Evolutionary conservation across 2,113 vertebrate species (phyloP).

Genomic region (Cololabis saira): DNA sequence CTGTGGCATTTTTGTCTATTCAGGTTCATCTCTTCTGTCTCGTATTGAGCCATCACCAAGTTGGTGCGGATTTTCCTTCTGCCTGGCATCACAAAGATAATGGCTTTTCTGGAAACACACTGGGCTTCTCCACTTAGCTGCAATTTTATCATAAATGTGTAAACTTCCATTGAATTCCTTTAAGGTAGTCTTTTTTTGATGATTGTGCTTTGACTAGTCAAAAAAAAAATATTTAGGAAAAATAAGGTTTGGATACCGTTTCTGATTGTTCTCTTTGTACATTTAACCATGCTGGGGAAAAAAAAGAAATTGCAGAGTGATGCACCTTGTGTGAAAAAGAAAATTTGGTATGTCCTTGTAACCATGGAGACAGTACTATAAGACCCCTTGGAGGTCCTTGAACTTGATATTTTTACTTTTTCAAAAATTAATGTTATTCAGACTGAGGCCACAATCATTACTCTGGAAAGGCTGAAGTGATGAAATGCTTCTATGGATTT

Average conservation of each 20-base stretch:
- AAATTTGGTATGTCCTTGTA: conserved; percentile 22
- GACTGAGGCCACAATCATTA: conserved; percentile 25
- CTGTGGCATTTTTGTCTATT: conserved; percentile 50
- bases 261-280: conserved; percentile 9
- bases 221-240: neutral
- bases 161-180: conserved; percentile 41
- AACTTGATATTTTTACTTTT: conserved; percentile 9
- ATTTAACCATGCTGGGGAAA: conserved; percentile 19
- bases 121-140: conserved; percentile 43
- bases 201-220: conserved; percentile 4
- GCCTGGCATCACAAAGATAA: conserved; percentile 44
- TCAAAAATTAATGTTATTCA: conserved; percentile 40
- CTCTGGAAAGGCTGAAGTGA: conserved; percentile 28
- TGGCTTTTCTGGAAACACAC: conserved; percentile 59
- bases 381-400: conserved; percentile 36
- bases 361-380: conserved; percentile 42
- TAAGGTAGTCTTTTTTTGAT: conserved; percentile 23
- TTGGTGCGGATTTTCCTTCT: conserved; percentile 28
- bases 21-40: conserved; percentile 35
- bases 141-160: conserved; percentile 58
- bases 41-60: conserved; percentile 49
- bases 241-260: neutral
- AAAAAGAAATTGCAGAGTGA: conserved; percentile 21
- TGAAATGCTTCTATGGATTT: conserved; percentile 38
- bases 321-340: too few species aligned